A percentile compares a stretch with the other conserved stretches of the same genome.
Conservation (phyloP, 2,113 vertebrate genomes). For the Leuciscus idus region DNA sequence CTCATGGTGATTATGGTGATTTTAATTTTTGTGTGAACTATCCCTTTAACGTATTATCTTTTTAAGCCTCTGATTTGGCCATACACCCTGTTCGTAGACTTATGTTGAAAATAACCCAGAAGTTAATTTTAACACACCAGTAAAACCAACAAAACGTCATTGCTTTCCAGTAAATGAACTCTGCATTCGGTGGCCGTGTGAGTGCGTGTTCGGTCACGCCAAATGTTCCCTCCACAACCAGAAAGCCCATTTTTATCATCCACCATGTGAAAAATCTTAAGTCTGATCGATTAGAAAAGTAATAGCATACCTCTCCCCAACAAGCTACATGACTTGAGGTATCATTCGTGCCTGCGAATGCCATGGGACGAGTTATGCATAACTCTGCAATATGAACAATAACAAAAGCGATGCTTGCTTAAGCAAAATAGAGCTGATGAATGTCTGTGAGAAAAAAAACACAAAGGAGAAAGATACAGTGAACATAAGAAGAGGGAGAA, state of each 20-base stretch:
- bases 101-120: neutral
- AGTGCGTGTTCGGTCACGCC: neutral
- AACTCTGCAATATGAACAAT: neutral
- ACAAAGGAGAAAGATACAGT: slow-evolving; percentile 25
- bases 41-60: neutral
- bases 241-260: neutral
- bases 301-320: neutral
- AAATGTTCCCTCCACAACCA: neutral
- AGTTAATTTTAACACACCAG: neutral
- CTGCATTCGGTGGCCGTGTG: neutral
- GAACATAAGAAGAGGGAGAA: slow-evolving; percentile 25
- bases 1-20: too few relatives aligned
- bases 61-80: neutral
- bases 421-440: neutral
- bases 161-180: neutral
- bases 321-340: neutral
- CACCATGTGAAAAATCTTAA: neutral
- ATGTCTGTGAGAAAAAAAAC: neutral
- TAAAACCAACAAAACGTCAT: neutral
- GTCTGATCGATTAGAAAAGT: neutral
- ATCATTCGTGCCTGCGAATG: neutral
- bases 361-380: neutral
- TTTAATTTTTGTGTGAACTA: too few relatives aligned
- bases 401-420: slow-evolving; percentile 6
- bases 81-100: neutral